Conservation (phyloP, 2,113 vertebrate species). For the Chroicocephalus ridibundus region DNA sequence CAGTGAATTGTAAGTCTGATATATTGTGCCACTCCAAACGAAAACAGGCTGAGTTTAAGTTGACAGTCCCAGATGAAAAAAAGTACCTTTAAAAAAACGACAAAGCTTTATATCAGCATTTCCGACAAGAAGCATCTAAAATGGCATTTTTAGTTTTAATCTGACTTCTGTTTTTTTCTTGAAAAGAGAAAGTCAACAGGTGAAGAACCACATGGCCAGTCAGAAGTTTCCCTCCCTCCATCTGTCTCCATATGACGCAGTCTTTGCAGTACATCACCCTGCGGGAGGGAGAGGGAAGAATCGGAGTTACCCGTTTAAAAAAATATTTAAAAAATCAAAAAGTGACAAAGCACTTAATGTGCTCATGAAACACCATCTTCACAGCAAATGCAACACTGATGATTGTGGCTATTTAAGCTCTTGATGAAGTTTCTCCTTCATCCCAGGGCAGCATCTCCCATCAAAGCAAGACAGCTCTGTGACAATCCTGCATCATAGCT, state of each 20-base stretch:
- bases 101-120: not conserved
- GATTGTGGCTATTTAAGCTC: not conserved
- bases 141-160: not conserved
- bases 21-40: not conserved
- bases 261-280: not conserved
- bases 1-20: not conserved
- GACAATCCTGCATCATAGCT: not conserved
- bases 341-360: not conserved
- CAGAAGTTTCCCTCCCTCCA: not conserved
- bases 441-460: not conserved
- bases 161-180: not conserved
- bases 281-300: not conserved
- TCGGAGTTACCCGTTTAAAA: not conserved
- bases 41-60: not conserved
- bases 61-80: not conserved
- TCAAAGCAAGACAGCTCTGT: not conserved
- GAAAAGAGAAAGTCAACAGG: not conserved
- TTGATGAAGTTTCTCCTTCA: not conserved
- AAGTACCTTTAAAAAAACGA: not conserved
- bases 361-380: not conserved
- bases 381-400: not conserved
- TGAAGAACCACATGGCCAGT: not conserved
- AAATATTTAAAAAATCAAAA: not conserved
- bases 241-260: not conserved
- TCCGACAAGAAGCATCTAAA: not conserved